These are phyloP conservation scores for Agriotes lineatus DNA, from an alignment of 2,888 invertebrate genomes.

Conservation along the genomic window DNA sequence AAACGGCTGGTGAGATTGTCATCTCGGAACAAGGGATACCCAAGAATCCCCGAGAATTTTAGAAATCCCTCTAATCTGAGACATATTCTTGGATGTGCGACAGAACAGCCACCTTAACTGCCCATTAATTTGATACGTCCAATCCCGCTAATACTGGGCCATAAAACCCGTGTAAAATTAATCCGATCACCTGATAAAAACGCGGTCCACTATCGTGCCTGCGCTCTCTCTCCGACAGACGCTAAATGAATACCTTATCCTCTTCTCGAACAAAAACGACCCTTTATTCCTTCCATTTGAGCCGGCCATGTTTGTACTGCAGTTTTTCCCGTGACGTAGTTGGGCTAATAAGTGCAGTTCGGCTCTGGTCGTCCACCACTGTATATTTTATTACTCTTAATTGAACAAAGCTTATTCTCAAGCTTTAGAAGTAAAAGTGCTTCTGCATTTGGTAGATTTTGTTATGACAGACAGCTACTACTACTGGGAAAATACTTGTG, in stretches of 20 bases:
- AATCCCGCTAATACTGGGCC: conserved; percentile 42
- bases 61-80: conserved; percentile 34
- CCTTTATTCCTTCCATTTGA: background rate
- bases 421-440: no score
- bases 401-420: no score
- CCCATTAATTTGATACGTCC: conserved; percentile 49
- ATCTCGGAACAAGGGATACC: conserved; percentile 20
- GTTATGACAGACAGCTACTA: no score
- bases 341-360: background rate
- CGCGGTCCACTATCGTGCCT: conserved; percentile 20
- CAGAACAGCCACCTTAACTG: conserved; percentile 42
- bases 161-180: conserved; percentile 45
- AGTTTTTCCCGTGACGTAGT: background rate
- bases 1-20: conserved; percentile 8
- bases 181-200: conserved; percentile 46
- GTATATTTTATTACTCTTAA: background rate
- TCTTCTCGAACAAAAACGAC: background rate
- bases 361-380: background rate
- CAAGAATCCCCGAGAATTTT: conserved; percentile 15
- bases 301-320: background rate
- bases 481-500: no score
- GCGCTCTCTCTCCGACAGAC: background rate
- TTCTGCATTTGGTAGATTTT: no score
- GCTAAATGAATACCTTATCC: conserved; percentile 20
- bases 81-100: conserved; percentile 38